Base-by-base conservation (phyloP, 2,113 vertebrate genomes). In the Neogobius melanostomus region DNA sequence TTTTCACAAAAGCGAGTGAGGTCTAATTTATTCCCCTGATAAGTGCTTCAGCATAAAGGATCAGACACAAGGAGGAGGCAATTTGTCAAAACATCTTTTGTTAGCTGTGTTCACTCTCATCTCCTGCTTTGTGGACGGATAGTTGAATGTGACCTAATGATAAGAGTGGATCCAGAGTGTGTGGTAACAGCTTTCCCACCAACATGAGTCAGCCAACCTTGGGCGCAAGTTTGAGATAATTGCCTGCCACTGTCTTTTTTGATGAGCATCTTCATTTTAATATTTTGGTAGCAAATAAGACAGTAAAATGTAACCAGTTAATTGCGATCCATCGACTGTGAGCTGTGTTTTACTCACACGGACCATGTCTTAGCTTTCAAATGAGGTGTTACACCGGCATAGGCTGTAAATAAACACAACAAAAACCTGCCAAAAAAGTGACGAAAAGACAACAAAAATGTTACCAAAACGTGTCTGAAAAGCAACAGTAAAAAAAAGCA, bases 31-130 rank as follows among this genome's bases (percentile, higher is more conserved):
- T 61, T 11, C 42, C 36, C 6, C 28, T 36, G 59, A 61, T 61
- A 61, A 44, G 36, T 61, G 42, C 59, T 44, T 64, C 16, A 17
- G 10, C 62, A 46, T 64, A 45, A 48, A 47, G 45, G 62, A 64
- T 47, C 16, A 21, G 44, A 16, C 10, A 48, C 11, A 47, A 64
- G 62, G 6, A 5, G 21, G 9, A 45, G 42, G 59, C 42, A 61
- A 61, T 61, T 61, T 44, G 44, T 61, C 42, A 61, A 12, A 61
- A 61, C 59, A 61, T 61, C 59, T 61, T 61, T 61, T 61, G 59
- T 61, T 61, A n/a, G 59, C 42, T 44, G 59, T 43, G 59, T 61
- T 43, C 5, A 61, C 42, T 14, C 36, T n/a, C 7, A 44, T 61
- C 59, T 61, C 59, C 14, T 61, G 42, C 42, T 61, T 61, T 61